Conservation (phyloP, 2,888 invertebrate species). For the Cephalotes varians region DNA sequence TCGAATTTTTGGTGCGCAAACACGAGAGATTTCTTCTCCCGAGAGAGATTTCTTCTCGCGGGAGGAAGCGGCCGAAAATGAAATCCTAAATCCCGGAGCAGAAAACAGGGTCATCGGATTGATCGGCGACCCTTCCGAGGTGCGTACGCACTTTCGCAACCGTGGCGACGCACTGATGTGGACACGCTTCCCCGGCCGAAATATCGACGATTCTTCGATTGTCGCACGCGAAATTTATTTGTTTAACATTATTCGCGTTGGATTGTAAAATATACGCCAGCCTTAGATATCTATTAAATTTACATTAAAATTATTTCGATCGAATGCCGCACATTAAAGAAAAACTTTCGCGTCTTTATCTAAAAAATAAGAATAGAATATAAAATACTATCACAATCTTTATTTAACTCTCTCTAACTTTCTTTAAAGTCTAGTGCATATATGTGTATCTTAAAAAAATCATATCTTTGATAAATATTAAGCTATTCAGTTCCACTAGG, state of each 20-base stretch:
- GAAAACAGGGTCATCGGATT: conserved; percentile 19
- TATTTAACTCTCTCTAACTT: too few relatives aligned
- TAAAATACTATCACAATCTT: background rate
- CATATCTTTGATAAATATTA: too few relatives aligned
- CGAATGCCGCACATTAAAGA: background rate
- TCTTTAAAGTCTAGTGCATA: too few relatives aligned
- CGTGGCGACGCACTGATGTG: background rate
- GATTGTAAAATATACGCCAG: background rate
- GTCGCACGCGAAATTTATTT: background rate
- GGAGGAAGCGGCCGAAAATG: background rate
- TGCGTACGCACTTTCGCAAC: background rate
- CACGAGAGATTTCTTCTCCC: conserved; percentile 28
- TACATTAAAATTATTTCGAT: background rate
- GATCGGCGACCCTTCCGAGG: background rate
- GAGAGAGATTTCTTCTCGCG: conserved; percentile 28
- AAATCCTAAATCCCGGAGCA: too few relatives aligned
- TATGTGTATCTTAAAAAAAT: too few relatives aligned
- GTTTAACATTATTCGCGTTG: background rate
- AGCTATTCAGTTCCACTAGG: too few relatives aligned
- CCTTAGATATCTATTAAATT: background rate
- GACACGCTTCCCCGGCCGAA: background rate
- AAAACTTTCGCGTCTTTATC: background rate
- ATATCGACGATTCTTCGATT: background rate
- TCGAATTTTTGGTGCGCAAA: conserved; percentile 34
- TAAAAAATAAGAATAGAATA: too few relatives aligned